These are phyloP conservation scores for Resseliella maxima DNA, from an alignment of 2,888 invertebrate genomes.

Conservation along the genomic window DNA sequence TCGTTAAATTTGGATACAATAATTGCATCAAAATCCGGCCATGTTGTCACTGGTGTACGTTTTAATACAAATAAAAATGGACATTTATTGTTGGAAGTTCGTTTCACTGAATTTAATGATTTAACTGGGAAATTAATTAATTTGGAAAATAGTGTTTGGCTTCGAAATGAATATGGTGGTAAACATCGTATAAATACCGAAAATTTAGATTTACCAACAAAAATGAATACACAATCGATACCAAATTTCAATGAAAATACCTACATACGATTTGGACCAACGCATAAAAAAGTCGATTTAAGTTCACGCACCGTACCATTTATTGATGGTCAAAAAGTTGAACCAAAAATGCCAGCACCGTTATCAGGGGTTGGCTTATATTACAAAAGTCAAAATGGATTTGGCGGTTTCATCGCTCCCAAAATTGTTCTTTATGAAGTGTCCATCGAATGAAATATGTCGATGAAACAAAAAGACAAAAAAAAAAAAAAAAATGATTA, in stretches of 20 bases:
- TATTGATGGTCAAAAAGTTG: slow-evolving; percentile 69
- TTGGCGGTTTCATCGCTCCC: slow-evolving; percentile 70
- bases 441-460: background rate
- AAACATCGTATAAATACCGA: slow-evolving; percentile 58
- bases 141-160: slow-evolving; percentile 70
- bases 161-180: slow-evolving; percentile 67
- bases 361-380: slow-evolving; percentile 70
- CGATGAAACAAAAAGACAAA: background rate
- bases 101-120: slow-evolving; percentile 78
- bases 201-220: slow-evolving; percentile 66
- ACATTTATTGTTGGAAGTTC: slow-evolving; percentile 81
- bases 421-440: slow-evolving; percentile 62
- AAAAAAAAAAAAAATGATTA: background rate
- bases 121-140: slow-evolving; percentile 67
- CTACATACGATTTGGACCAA: slow-evolving; percentile 69
- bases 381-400: slow-evolving; percentile 68
- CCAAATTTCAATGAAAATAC: slow-evolving; percentile 67
- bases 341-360: slow-evolving; percentile 67
- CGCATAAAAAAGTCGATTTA: slow-evolving; percentile 68
- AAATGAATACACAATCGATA: slow-evolving; percentile 60
- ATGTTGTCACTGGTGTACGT: slow-evolving; percentile 73
- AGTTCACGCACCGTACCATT: slow-evolving; percentile 72
- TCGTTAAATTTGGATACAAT: slow-evolving; percentile 81
- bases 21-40: slow-evolving; percentile 71
- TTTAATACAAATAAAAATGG: slow-evolving; percentile 77